Conservation (phyloP, 2,113 vertebrate genomes). For the Etheostoma cragini region DNA sequence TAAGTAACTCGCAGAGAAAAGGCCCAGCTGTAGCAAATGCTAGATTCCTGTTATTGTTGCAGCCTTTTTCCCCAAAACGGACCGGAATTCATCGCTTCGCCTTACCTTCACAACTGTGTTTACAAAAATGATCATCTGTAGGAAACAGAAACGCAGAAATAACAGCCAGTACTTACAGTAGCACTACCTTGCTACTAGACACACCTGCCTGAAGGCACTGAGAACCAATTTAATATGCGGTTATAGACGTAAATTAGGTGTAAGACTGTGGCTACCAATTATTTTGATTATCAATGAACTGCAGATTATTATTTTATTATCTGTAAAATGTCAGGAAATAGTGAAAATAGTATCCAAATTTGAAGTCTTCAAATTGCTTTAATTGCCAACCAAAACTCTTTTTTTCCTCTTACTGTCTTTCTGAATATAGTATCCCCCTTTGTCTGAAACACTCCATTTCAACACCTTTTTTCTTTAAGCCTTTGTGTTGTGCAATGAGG, state of each 20-base stretch:
- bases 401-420: too few relatives aligned
- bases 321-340: too few relatives aligned
- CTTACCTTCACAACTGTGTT: conserved; percentile 22
- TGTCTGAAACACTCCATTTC: too few relatives aligned
- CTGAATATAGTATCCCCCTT: too few relatives aligned
- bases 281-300: neutral
- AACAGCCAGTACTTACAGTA: neutral
- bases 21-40: conserved; percentile 2
- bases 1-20: neutral
- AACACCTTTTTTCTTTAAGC: too few relatives aligned
- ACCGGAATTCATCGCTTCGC: conserved; percentile 16
- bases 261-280: too few relatives aligned
- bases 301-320: neutral
- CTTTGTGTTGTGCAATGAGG: neutral
- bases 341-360: too few relatives aligned
- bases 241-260: neutral
- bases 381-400: neutral
- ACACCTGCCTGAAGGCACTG: neutral
- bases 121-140: conserved; percentile 21
- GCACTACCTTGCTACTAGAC: neutral
- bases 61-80: conserved; percentile 32
- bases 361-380: neutral
- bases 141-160: conserved; percentile 14
- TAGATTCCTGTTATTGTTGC: conserved; percentile 34
- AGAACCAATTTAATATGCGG: neutral